phyloP scores from a whole-genome alignment of 1,140 invertebrate species.

The Listronotus oregonensis region DNA sequence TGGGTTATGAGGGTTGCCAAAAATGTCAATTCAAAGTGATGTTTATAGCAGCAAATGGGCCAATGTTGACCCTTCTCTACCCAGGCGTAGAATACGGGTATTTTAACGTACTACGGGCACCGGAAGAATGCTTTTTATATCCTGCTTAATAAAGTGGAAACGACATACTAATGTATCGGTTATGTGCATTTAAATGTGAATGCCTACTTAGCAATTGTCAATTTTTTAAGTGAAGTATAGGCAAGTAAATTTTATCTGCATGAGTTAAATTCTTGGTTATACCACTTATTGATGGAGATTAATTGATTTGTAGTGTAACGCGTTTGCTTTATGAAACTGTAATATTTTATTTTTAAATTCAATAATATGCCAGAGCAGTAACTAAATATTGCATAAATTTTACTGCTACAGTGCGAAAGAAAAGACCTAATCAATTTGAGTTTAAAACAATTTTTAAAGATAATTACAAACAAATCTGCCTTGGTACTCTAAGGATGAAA shows the following conservation, averaged over 20 bases:
- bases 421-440: too few species aligned
- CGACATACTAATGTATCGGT: constrained; percentile 19
- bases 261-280: neutral
- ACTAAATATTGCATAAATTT: too few species aligned
- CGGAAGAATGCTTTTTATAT: constrained; percentile 33
- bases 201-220: constrained; percentile 12
- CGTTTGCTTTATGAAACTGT: too few species aligned
- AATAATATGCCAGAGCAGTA: too few species aligned
- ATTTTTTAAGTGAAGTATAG: constrained; percentile 1
- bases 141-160: constrained; percentile 32
- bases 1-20: constrained; percentile 28
- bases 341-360: too few species aligned
- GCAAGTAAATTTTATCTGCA: neutral
- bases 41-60: constrained; percentile 20
- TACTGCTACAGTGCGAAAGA: too few species aligned
- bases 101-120: constrained; percentile 25
- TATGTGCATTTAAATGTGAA: constrained; percentile 7
- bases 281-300: too few species aligned
- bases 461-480: too few species aligned
- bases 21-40: constrained; percentile 22
- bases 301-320: too few species aligned
- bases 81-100: constrained; percentile 28
- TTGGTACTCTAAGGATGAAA: too few species aligned
- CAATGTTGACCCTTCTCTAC: constrained; percentile 25
- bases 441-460: too few species aligned